Percentiles rank a stretch among this genome's conserved stretches.
Evolutionary conservation across 2,113 vertebrate genomes (phyloP).

Genomic region (Galbula dea): DNA sequence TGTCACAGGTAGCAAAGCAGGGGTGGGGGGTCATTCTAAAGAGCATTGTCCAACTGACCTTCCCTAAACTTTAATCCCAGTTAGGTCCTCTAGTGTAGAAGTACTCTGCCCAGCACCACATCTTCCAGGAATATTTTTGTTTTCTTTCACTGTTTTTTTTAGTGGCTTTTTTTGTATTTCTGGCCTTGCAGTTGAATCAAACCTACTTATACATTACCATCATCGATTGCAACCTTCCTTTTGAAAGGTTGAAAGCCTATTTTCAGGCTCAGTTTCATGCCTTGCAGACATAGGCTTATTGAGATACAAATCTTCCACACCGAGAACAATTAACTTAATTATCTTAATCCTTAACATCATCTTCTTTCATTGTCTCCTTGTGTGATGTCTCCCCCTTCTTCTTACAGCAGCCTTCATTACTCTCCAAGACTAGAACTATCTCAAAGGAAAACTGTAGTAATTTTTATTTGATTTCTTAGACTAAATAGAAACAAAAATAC

Average conservation of each 20-base stretch:
- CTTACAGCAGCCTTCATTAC: neutral
- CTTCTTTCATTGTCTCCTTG: neutral
- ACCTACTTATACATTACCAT: neutral
- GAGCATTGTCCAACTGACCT: neutral
- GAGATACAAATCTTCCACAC: neutral
- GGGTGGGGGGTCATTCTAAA: accelerated
- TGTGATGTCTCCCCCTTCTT: neutral
- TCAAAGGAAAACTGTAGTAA: neutral
- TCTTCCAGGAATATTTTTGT: neutral
- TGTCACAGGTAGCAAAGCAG: neutral
- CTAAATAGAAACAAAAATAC: conserved; percentile 1
- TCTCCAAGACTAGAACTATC: neutral
- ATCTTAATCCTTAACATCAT: neutral
- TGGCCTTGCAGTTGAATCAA: neutral
- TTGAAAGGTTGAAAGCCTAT: neutral
- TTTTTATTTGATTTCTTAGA: conserved; percentile 19
- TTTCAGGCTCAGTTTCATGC: neutral
- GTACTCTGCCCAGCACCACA: neutral
- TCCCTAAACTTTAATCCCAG: neutral
- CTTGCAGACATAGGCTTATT: neutral
- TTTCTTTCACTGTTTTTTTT: neutral
- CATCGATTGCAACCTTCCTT: neutral
- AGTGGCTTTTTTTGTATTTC: neutral
- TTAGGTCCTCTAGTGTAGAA: neutral
- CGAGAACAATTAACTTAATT: neutral